Evolutionary conservation across 2,888 invertebrate species (phyloP).

Genomic region (Coremacera marginata): DNA sequence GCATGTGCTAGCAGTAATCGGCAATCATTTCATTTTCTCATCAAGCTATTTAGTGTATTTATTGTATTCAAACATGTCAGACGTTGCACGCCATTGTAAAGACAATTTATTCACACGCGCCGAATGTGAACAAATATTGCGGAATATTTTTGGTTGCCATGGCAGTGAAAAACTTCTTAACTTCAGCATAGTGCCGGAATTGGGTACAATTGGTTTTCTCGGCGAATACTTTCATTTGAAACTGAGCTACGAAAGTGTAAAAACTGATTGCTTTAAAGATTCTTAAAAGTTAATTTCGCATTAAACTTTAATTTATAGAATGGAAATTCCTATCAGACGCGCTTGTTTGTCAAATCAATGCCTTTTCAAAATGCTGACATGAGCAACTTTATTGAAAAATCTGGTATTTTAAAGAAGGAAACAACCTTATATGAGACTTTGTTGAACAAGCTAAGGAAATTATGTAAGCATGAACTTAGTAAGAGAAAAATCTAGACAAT

Average conservation of each 20-base stretch:
- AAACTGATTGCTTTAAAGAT: neutral
- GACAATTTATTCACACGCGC: constrained; percentile 51
- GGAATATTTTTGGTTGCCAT: constrained; percentile 49
- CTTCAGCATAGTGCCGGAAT: constrained; percentile 54
- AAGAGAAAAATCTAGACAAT: no score
- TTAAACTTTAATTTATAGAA: neutral
- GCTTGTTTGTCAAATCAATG: constrained; percentile 60
- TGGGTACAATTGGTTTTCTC: constrained; percentile 55
- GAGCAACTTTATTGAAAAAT: constrained; percentile 49
- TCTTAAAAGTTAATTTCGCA: neutral
- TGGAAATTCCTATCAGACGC: constrained; percentile 36
- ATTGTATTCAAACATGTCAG: neutral
- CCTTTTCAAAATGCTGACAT: constrained; percentile 53
- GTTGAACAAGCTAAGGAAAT: constrained; percentile 53
- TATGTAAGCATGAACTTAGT: constrained; percentile 52
- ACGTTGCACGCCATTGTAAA: constrained; percentile 40
- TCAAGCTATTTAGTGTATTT: neutral
- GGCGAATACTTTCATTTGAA: constrained; percentile 62
- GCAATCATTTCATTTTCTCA: neutral
- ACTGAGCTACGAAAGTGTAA: constrained; percentile 50
- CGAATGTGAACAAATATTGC: constrained; percentile 55
- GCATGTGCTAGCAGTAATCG: neutral
- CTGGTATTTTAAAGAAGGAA: constrained; percentile 57
- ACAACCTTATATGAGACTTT: constrained; percentile 53
- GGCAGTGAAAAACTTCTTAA: constrained; percentile 45